These are phyloP conservation scores for Amiota minor DNA, from an alignment of 2,888 invertebrate species.

Conservation along the genomic window DNA sequence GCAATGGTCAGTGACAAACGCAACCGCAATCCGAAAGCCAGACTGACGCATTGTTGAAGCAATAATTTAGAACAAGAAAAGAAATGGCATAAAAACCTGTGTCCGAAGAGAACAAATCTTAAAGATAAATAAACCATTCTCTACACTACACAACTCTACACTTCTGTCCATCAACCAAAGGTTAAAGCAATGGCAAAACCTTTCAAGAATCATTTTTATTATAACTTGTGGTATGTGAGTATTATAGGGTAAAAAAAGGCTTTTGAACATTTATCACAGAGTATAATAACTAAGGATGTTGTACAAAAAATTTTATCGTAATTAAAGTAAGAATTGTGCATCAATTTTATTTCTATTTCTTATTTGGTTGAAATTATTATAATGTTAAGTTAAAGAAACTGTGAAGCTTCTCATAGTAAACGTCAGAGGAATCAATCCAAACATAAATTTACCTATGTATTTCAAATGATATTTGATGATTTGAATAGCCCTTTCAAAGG, in stretches of 20 bases:
- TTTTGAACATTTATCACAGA: neutral
- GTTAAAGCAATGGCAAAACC: too few species aligned
- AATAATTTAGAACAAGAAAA: conserved; percentile 57
- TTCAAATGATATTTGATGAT: too few species aligned
- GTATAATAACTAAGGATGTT: neutral
- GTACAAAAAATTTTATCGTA: neutral
- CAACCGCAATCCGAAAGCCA: conserved; percentile 44
- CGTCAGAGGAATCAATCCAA: too few species aligned
- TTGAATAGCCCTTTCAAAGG: too few species aligned
- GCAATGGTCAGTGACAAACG: conserved; percentile 65
- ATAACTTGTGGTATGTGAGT: neutral
- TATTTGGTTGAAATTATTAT: too few species aligned
- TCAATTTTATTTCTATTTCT: too few species aligned
- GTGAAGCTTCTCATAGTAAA: too few species aligned
- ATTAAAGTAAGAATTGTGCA: neutral
- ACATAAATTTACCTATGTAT: too few species aligned
- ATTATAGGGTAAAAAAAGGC: neutral
- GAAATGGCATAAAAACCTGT: conserved; percentile 23
- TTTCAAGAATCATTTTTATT: too few species aligned
- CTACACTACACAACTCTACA: neutral
- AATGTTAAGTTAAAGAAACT: too few species aligned
- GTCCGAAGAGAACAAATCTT: conserved; percentile 66
- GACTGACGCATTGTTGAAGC: conserved; percentile 68
- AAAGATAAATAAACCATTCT: conserved; percentile 64
- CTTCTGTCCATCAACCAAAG: neutral